phyloP scores from a whole-genome alignment of 2,797 vertebrate genomes.

The Eulemur albifrons region DNA sequence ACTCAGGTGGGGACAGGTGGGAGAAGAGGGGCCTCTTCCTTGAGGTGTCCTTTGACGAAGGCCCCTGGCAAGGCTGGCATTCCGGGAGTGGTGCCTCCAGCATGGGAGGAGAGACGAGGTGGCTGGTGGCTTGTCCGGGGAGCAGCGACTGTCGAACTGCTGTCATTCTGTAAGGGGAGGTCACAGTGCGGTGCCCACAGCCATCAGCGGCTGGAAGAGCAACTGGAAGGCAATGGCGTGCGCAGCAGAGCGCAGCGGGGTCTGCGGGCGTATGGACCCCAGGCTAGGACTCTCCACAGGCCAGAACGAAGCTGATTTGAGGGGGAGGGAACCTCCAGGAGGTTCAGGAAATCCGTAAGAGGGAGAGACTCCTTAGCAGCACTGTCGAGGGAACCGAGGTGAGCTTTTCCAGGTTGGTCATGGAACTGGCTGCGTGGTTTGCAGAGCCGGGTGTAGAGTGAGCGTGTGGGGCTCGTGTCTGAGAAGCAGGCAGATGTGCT shows the following conservation, averaged over 20 bases:
- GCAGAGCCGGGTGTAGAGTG: background rate
- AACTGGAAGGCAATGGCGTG: rapidly evolving
- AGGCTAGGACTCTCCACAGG: background rate
- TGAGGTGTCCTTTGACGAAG: background rate
- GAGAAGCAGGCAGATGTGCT: background rate
- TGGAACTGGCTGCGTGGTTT: too few species aligned
- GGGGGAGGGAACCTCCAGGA: background rate
- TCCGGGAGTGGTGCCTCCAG: background rate
- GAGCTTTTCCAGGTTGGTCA: background rate
- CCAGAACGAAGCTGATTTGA: rapidly evolving
- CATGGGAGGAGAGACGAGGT: rapidly evolving
- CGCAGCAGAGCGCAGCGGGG: rapidly evolving
- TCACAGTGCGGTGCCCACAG: background rate
- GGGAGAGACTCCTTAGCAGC: background rate
- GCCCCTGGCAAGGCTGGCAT: background rate
- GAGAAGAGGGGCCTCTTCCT: background rate
- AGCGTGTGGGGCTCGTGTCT: background rate
- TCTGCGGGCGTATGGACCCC: rapidly evolving
- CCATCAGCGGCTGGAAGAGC: rapidly evolving
- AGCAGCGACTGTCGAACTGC: rapidly evolving
- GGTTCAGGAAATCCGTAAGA: background rate
- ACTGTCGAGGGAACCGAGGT: rapidly evolving
- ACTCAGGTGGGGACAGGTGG: background rate
- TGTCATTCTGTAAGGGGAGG: background rate
- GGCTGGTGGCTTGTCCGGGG: rapidly evolving